These are phyloP conservation scores for Leptinotarsa tumamoca DNA, from an alignment of 2,888 invertebrate species.

Conservation along the genomic window DNA sequence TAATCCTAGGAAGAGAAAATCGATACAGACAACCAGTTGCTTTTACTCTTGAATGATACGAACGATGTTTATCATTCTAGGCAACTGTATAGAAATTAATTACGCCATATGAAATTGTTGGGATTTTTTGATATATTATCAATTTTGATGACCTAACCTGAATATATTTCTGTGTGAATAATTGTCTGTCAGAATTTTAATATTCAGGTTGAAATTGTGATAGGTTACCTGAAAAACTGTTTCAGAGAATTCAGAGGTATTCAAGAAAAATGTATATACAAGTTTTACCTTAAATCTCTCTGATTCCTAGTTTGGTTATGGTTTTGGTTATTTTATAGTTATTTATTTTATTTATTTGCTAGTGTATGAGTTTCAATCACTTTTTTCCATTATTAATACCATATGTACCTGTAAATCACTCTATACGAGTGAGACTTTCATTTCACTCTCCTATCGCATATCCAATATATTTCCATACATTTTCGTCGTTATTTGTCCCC, in stretches of 20 bases:
- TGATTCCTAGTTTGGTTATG: neutral
- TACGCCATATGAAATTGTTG: neutral
- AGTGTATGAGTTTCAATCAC: neutral
- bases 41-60: constrained; percentile 73
- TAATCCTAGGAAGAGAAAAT: constrained; percentile 56
- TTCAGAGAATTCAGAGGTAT: constrained; percentile 5
- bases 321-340: constrained; percentile 5
- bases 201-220: constrained; percentile 6
- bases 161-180: neutral
- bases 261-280: neutral
- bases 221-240: constrained; percentile 16
- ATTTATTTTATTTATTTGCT: constrained; percentile 6
- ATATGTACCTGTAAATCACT: constrained; percentile 3
- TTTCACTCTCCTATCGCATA: too few relatives aligned
- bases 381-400: neutral
- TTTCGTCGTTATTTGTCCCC: too few relatives aligned
- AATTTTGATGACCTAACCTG: constrained; percentile 2
- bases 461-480: too few relatives aligned
- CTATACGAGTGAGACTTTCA: too few relatives aligned
- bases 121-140: neutral
- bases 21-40: constrained; percentile 69
- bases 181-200: neutral
- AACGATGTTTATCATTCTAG: neutral
- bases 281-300: neutral
- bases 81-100: neutral